Percentiles rank a stretch among this genome's conserved stretches.
Evolutionary conservation across 1,140 invertebrate genomes (phyloP).

Genomic region (Macrobrachium nipponense): DNA sequence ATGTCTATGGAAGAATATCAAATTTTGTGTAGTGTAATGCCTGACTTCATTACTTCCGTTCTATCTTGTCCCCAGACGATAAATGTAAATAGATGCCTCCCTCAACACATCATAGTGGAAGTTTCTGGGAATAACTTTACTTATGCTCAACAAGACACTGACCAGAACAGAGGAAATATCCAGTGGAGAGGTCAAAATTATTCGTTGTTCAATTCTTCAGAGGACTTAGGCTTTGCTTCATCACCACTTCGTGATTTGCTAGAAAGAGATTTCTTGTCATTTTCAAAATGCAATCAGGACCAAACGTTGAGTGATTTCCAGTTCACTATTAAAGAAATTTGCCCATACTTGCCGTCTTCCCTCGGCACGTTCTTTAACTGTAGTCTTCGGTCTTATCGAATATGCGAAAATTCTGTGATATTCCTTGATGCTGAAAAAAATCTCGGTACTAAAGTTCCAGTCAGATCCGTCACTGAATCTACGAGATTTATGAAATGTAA

Average conservation of each 20-base stretch:
- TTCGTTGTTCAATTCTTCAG: not conserved
- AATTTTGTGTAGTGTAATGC: not conserved
- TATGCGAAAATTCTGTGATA: constrained; percentile 27
- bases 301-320: not conserved
- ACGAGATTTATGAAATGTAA: no score
- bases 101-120: constrained; percentile 29
- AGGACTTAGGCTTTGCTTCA: not conserved
- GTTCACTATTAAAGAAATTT: constrained; percentile 12
- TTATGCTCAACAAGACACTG: constrained; percentile 2
- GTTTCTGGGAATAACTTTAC: not conserved
- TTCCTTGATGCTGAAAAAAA: constrained; percentile 7
- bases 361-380: constrained; percentile 29
- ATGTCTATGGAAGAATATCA: no score
- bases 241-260: no score
- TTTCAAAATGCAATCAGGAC: constrained; percentile 27
- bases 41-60: constrained; percentile 19
- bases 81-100: not conserved
- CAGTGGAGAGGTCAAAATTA: constrained; percentile 28
- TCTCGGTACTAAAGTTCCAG: constrained; percentile 35
- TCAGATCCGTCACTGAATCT: not conserved
- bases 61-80: not conserved
- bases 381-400: not conserved
- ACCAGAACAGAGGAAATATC: not conserved
- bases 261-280: no score
- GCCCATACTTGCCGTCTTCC: constrained; percentile 33